Conservation (phyloP, 2,797 vertebrate species). For the Coluber constrictor region DNA sequence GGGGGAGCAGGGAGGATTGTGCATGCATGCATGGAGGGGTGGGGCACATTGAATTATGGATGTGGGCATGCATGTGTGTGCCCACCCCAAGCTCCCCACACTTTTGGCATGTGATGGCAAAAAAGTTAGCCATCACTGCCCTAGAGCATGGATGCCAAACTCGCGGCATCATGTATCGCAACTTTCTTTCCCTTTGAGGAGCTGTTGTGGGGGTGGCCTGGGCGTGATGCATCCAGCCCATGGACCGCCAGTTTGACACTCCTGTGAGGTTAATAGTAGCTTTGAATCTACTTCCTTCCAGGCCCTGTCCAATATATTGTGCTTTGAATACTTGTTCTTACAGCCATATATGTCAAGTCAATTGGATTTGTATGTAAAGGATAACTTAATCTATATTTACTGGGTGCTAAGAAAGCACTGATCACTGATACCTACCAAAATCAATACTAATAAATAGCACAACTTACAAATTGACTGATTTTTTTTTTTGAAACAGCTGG, state of each 20-base stretch:
- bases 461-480: constrained; percentile 53
- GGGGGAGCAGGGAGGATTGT: too few relatives aligned
- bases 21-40: too few relatives aligned
- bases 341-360: constrained; percentile 36
- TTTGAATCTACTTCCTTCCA: not conserved
- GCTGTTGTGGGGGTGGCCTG: too few relatives aligned
- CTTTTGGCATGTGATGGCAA: too few relatives aligned
- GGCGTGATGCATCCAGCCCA: too few relatives aligned
- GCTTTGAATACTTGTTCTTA: constrained; percentile 52
- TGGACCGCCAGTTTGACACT: too few relatives aligned
- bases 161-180: accelerated
- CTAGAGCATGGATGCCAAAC: not conserved
- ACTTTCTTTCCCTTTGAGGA: too few relatives aligned
- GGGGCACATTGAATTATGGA: too few relatives aligned
- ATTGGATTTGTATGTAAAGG: constrained; percentile 7
- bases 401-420: constrained; percentile 31
- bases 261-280: not conserved
- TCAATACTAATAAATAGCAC: constrained; percentile 59
- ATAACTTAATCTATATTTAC: constrained; percentile 54
- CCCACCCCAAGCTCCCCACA: too few relatives aligned
- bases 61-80: too few relatives aligned
- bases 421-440: constrained; percentile 31
- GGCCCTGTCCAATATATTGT: constrained; percentile 25
- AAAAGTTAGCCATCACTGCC: too few relatives aligned
- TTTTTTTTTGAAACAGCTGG: constrained; percentile 39